phyloP scores from a whole-genome alignment of 2,888 invertebrate species.

The Lepetodrilus schrolli region DNA sequence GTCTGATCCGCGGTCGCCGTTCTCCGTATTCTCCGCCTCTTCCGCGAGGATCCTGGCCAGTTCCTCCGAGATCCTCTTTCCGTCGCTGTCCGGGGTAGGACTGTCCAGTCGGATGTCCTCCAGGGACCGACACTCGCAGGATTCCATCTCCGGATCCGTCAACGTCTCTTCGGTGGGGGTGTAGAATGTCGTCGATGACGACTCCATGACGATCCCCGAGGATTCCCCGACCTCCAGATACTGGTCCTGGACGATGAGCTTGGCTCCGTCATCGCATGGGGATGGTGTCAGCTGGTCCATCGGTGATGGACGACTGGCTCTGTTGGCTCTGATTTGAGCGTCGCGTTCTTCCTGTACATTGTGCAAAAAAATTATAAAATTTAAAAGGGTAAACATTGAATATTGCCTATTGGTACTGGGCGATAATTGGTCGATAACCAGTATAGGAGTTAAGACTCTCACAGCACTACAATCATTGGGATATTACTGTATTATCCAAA shows the following conservation, averaged over 20 bases:
- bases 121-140: background rate
- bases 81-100: background rate
- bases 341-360: too few species aligned
- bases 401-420: too few species aligned
- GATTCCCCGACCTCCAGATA: conserved; percentile 19
- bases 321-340: too few species aligned
- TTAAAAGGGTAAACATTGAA: too few species aligned
- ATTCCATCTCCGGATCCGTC: conserved; percentile 9
- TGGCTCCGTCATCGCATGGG: background rate
- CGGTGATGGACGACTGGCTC: too few species aligned
- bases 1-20: background rate
- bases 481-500: too few species aligned
- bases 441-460: too few species aligned
- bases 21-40: background rate
- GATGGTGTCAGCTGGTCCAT: background rate
- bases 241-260: background rate
- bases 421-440: too few species aligned
- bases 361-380: too few species aligned
- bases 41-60: background rate
- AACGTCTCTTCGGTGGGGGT: background rate
- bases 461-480: too few species aligned
- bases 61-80: background rate
- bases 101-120: background rate
- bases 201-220: background rate
- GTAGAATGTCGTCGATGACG: background rate